Evolutionary conservation across 2,797 vertebrate species (phyloP), one percentile per base, ranked within the genome.

Genomic region (Pteropus rufus): DNA sequence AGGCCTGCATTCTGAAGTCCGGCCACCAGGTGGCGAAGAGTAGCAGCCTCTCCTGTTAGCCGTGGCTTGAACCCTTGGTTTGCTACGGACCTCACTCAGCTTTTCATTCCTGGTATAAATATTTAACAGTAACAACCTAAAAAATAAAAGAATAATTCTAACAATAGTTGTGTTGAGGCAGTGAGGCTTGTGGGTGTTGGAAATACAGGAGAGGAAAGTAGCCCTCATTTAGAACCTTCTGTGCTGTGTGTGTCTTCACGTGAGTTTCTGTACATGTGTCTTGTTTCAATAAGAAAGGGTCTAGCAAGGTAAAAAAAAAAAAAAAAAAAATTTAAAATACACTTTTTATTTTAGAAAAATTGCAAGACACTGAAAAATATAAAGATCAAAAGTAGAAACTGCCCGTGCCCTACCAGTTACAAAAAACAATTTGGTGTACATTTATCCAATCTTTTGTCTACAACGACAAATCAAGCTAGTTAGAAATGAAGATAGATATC

Each of bases 21-120:
- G 9, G 49, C 79, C 95, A 83, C 69, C 62, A 92, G 95, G 26
- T 54, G 89, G 92, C 64, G 34, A 21, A 72, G 26, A 14, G 72
- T 1, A 44, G 7, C 69, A 7, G 84, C 16, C 15, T 12, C 21
- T n/a, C 39, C 65, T 1, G 7, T 44, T 7, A 16, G 10, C 23
- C 0, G 56, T 0, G 10, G 11, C 58, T 41, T 15, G 16, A 75
- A 12, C 15, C 10, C 1, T 3, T 5, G 1, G 7, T n/a, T 24
- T 5, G 56, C 26, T 19, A 3, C 0, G 31, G 19, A 36, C 8
- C 31, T 31, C 18, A 1, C 9, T 2, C 11, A 14, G 41, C 19
- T 89, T 75, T 80, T 86, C 72, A 10, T 4, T 46, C n/a, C 62
- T 52, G 58, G 26, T 34, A 12, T 41, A 24, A 75, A 46, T 4